Percentiles rank a stretch among this genome's conserved stretches.
phyloP scores from a whole-genome alignment of 2,113 vertebrate species.

The Cavia aperea region DNA sequence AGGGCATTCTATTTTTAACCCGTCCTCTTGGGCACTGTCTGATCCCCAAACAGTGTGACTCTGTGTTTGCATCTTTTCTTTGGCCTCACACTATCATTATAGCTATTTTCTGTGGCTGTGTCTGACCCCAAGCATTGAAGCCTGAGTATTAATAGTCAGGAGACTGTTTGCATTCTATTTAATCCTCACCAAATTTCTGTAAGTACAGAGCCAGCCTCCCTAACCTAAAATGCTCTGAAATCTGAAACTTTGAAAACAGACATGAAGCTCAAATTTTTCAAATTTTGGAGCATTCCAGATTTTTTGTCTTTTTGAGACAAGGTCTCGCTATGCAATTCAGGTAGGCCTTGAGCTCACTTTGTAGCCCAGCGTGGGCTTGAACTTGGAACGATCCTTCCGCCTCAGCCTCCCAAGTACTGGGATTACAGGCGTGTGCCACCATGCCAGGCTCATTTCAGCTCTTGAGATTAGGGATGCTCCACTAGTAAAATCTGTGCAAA shows the following conservation, averaged over 20 bases:
- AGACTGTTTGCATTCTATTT: background rate
- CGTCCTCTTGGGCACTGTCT: background rate
- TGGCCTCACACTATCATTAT: background rate
- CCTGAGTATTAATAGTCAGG: background rate
- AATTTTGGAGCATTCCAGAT: background rate
- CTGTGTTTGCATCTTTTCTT: background rate
- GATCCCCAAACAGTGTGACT: background rate
- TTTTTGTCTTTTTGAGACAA: no score
- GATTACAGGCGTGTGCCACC: no score
- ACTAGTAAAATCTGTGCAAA: background rate
- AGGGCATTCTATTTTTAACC: background rate
- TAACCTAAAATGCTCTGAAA: background rate
- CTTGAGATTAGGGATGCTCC: background rate
- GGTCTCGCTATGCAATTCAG: no score
- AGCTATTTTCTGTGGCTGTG: background rate
- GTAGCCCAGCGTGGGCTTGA: no score
- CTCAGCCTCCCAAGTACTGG: no score
- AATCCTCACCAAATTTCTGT: background rate
- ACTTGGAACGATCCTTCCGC: no score
- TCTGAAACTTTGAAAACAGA: background rate
- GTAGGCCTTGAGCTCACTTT: no score
- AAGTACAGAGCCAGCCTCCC: background rate
- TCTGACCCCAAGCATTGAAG: background rate
- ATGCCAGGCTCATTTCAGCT: no score
- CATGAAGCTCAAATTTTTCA: background rate